Evolutionary conservation across 1,140 invertebrate genomes (phyloP), one percentile per base, ranked within the genome.

Genomic region (Mya arenaria): DNA sequence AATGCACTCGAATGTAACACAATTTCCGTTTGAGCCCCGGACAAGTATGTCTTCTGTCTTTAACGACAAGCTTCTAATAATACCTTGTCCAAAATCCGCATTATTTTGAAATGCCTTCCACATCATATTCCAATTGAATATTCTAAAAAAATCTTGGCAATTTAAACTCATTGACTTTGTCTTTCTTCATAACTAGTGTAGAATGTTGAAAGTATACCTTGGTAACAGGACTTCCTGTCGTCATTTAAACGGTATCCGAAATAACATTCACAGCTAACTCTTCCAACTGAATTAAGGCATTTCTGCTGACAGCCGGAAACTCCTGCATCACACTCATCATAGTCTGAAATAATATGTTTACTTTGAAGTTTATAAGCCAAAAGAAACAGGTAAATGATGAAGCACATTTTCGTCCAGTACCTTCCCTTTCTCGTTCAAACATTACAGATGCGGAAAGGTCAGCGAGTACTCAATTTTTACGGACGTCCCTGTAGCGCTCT

Each of bases 201-300:
- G 28, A 62, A 3, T 1, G 3, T 4, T n/a, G 19, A 6, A 41
- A 4, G 6, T 39, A 6, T 74, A 77, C 74, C 74, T 77, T 48
- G n/a, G 15, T 30, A 25, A 41, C 74, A 77, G n/a, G 58, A 30
- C n/a, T 65, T 77, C 23, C 74, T 63, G 60, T 77, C 41, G 13
- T 37, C 25, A 1, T 65, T 30, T 0, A 77, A 41, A 10, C 23
- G 17, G 32, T 32, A 77, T n/a, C 74, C 74, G 32, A 77, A 77
- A 34, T 77, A 77, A 34, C 74, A 77, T 19, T 39, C 60, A 66
- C 74, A 77, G 23, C 32, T 30, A 19, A 65, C 41, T 41, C 74
- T 39, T 30, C 74, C 74, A 4, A 19, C 3, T 10, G n/a, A 25
- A 41, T 77, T 77, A 1, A 13, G 17, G n/a, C 74, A 77, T 10